Evolutionary conservation across 2,888 invertebrate genomes (phyloP), one percentile per base, ranked within the genome.

Genomic region (Dendrolimus pini): DNA sequence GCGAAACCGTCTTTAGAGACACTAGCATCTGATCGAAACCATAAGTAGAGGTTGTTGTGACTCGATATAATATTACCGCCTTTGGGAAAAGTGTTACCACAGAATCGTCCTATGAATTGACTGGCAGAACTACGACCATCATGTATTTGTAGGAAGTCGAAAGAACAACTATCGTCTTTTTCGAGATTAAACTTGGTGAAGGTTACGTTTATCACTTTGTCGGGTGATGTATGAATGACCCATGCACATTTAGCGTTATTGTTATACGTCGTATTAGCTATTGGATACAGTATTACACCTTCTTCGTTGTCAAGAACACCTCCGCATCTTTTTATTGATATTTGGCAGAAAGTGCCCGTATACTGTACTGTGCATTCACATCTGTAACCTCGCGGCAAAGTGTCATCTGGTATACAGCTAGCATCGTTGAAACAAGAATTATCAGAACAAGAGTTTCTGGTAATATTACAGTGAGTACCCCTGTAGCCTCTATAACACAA

Each of bases 341-440:
- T 82, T 65, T 94, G 92, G 75, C 97, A 97, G 53, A 89, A 77
- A 41, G 83, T 76, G 10, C 97, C 97, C 0, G 92, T 90, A 77
- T 92, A 96, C 18, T 92, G 92, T 1, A 92, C 78, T 0, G 93
- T 79, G 73, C 97, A 98, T 60, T 91, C 91, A 71, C 97, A 97
- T 54, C 82, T 78, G 62, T 82, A 92, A 42, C 85, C 83, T 59
- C 65, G 69, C 12, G 71, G 52, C 1, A 65, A 58, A 57, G 57
- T 71, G 56, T 74, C 69, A 56, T 87, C 87, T 41, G 62, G 58
- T 59, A 75, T 76, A 77, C 98, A 98, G 2, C 93, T 93, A 1
- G 96, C 98, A 1, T 94, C 95, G 79, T 98, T 97, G 64, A 85
- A 89, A 75, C 98, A 98, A 0, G 97, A 97, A 78, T 93, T 94